These are phyloP conservation scores for Circaetus cinerascens DNA, from an alignment of 2,113 vertebrate genomes.

Conservation along the genomic window DNA sequence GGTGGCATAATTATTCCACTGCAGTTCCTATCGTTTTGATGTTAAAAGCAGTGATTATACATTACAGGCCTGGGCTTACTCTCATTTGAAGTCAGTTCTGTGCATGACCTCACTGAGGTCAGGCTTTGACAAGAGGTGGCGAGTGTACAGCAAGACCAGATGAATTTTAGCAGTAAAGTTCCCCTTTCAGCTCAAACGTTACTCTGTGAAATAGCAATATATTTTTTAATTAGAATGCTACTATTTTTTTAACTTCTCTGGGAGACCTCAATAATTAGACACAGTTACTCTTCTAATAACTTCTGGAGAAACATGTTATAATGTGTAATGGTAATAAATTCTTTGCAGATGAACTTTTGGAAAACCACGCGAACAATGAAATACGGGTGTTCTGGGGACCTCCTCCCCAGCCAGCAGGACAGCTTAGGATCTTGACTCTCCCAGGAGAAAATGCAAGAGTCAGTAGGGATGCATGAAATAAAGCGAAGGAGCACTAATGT, in stretches of 20 bases:
- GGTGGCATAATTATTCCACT: background rate
- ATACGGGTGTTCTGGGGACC: background rate
- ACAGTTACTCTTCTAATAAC: background rate
- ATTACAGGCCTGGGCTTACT: background rate
- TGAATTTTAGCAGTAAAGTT: background rate
- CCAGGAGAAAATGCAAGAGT: background rate
- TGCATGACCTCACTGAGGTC: background rate
- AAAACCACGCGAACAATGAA: background rate
- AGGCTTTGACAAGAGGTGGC: background rate
- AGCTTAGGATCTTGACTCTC: background rate
- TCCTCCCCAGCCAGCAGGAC: background rate
- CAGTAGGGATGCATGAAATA: background rate
- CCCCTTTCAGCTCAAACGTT: background rate
- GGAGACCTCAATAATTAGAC: background rate
- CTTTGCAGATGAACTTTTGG: background rate
- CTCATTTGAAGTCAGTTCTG: background rate
- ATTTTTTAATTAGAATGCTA: constrained; percentile 4
- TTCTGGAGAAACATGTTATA: background rate
- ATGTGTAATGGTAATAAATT: background rate
- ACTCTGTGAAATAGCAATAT: background rate
- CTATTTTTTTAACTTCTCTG: background rate
- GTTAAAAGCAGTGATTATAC: constrained; percentile 2
- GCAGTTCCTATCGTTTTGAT: background rate
- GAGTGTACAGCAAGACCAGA: background rate
- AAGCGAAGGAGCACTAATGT: background rate